phyloP scores from a whole-genome alignment of 2,797 vertebrate species.

The Sciaenops ocellatus region DNA sequence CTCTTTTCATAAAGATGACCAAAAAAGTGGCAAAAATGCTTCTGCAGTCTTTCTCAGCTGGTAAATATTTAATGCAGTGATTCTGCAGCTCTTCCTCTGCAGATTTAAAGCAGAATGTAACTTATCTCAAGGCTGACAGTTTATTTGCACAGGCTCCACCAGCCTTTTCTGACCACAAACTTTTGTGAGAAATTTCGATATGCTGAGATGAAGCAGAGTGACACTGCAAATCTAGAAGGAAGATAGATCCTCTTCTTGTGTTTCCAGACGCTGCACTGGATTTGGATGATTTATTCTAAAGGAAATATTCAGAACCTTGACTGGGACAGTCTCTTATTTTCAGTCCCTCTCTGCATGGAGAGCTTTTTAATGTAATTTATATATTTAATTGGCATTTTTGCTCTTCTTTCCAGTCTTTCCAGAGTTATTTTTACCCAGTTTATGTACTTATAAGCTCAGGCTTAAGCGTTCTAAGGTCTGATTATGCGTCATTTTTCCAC shows the following conservation, averaged over 20 bases:
- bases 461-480: neutral
- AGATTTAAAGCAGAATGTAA: conserved; percentile 33
- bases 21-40: conserved; percentile 25
- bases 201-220: conserved; percentile 17
- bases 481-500: neutral
- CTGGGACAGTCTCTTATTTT: conserved; percentile 27
- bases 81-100: conserved; percentile 35
- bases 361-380: conserved; percentile 23
- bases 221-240: conserved; percentile 13
- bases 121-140: conserved; percentile 11
- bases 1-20: conserved; percentile 27
- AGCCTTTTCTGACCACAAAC: neutral
- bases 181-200: neutral
- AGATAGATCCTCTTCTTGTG: conserved; percentile 23
- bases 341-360: neutral
- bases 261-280: conserved; percentile 30
- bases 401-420: neutral
- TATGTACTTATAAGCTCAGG: neutral
- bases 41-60: conserved; percentile 53
- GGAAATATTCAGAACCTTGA: conserved; percentile 12
- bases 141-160: neutral
- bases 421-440: neutral
- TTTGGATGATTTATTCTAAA: conserved; percentile 37
- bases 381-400: conserved; percentile 18
- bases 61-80: conserved; percentile 67